phyloP scores from a whole-genome alignment of 2,888 invertebrate species.

The Allolobophora icterica region DNA sequence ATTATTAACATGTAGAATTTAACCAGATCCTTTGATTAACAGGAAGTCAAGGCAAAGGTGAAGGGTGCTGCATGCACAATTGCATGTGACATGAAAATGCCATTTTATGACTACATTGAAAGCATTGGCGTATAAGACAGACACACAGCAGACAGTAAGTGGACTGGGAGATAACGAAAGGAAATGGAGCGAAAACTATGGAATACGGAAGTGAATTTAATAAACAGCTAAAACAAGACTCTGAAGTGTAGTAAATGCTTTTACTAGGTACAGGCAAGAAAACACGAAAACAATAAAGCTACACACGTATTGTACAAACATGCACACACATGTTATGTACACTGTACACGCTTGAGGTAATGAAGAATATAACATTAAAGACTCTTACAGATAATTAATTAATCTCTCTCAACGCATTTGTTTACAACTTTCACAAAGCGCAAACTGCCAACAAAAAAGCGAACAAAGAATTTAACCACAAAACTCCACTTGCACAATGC shows the following conservation, averaged over 20 bases:
- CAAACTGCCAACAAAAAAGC: neutral
- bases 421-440: no score
- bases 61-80: neutral
- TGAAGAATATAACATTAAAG: conserved; percentile 13
- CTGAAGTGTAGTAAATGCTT: neutral
- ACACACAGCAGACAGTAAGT: no score
- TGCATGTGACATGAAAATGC: no score
- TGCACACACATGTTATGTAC: conserved; percentile 17
- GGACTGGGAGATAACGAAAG: no score
- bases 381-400: neutral
- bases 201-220: no score
- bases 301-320: conserved; percentile 17
- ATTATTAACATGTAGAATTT: neutral
- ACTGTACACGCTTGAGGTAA: conserved; percentile 1
- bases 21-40: neutral
- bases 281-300: conserved; percentile 5
- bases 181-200: no score
- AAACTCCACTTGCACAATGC: neutral
- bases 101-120: neutral
- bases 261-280: conserved; percentile 17
- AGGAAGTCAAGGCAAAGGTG: no score
- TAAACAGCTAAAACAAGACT: no score
- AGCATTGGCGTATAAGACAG: neutral
- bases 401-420: neutral
- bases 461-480: neutral